phyloP scores from a whole-genome alignment of 2,113 vertebrate genomes.

The Pardalotus punctatus region DNA sequence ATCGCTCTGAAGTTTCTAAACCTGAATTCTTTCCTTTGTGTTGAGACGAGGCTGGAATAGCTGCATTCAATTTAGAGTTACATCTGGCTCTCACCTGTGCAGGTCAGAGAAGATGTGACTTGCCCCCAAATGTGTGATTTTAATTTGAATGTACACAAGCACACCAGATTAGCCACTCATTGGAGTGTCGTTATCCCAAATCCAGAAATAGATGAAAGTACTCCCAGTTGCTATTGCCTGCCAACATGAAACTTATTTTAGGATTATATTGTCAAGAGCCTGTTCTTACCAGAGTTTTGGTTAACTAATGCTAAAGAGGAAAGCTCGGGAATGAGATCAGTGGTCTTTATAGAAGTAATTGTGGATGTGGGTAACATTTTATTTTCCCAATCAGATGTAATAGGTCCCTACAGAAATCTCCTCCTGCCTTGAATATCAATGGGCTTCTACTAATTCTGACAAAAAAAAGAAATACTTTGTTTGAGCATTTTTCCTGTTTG shows the following conservation, averaged over 20 bases:
- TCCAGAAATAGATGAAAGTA: conserved; percentile 31
- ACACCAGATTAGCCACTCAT: not conserved
- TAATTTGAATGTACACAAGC: not conserved
- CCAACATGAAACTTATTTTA: conserved; percentile 48
- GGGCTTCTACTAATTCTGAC: not conserved
- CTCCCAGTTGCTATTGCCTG: conserved; percentile 39
- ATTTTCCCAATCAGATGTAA: conserved; percentile 50
- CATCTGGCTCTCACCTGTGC: not conserved
- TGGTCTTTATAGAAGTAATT: conserved; percentile 52
- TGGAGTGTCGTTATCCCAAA: conserved; percentile 41
- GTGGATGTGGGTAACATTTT: conserved; percentile 61
- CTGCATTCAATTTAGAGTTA: not conserved
- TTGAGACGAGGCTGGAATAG: not conserved
- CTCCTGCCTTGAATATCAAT: conserved; percentile 46
- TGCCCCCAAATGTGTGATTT: not conserved
- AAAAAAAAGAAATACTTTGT: not conserved
- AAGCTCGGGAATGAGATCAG: conserved; percentile 54
- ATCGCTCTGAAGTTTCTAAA: not conserved
- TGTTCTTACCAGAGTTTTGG: conserved; percentile 34
- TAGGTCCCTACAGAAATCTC: conserved; percentile 43
- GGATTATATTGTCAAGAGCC: conserved; percentile 58
- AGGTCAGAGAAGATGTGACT: not conserved
- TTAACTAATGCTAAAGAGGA: conserved; percentile 53
- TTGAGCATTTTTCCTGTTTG: not conserved
- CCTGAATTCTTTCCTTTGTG: not conserved